Base-by-base conservation (phyloP, 2,888 invertebrate species). In the Diarsia mendica region DNA sequence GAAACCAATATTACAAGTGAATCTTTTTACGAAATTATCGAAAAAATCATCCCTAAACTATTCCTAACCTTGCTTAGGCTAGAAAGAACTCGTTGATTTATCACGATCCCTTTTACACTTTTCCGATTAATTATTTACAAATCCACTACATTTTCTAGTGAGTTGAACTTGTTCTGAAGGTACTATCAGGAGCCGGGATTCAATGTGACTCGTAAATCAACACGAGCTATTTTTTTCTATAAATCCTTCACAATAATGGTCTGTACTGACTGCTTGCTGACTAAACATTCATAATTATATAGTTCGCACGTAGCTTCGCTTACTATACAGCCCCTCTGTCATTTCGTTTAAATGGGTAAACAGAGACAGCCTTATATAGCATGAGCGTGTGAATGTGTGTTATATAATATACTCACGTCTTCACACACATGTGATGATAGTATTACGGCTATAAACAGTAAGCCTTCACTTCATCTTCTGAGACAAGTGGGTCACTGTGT, bases 91-190 rank as follows among this genome's bases (percentile, higher is more conserved):
- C 23, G 20, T 44, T n/a, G 13, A 61, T 68, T 8, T 39, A 20
- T 61, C 44, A 23, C n/a, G 18, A 44, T 61, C 20, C 18, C 18
- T 48, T 8, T 18, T 33, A 33, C 5, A 18, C 46, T 83, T 64
- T 75, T 75, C 48, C 66, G 68, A 83, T 77, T 69, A 63, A 77
- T 83, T 79, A 76, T 79, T 83, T 63, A 77, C 68, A 53, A 66
- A 39, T 28, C n/a, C 9, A 28, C 33, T 67, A 64, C 69, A 75
- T 70, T 77, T 75, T 66, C 53, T 53, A 60, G 51, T 39, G n/a
- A 44, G 23, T 33, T 58, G 77, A 73, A 65, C 65, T 33, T 75
- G 20, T 76, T 67, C 53, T 55, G 55, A n/a, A 55, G 66, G 53
- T 60, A 70, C 55, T 20, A 66, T 6, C 39, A 39, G 28, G 2